Evolutionary conservation across 2,888 invertebrate species (phyloP).

Genomic region (Tipula unca): DNA sequence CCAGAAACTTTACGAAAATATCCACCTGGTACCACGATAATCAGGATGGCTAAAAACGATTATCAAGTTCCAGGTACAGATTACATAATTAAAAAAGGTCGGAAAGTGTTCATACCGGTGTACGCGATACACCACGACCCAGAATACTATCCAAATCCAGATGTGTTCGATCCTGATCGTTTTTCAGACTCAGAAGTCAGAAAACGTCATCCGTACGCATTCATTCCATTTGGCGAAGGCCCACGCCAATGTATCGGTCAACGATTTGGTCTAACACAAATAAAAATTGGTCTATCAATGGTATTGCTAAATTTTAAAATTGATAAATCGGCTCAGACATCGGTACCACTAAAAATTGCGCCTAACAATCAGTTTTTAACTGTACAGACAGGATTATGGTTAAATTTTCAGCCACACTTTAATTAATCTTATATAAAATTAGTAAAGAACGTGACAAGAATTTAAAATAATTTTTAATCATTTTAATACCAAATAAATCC

Average conservation of each 20-base stretch:
- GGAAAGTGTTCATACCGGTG: slow-evolving; percentile 43
- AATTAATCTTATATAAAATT: background rate
- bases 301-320: slow-evolving; percentile 23
- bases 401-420: slow-evolving; percentile 21
- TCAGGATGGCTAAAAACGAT: background rate
- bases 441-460: background rate
- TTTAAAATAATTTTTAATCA: background rate
- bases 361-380: slow-evolving; percentile 16
- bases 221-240: slow-evolving; percentile 24
- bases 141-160: slow-evolving; percentile 47
- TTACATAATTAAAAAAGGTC: slow-evolving; percentile 41
- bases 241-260: slow-evolving; percentile 24
- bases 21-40: background rate
- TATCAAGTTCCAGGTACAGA: slow-evolving; percentile 16
- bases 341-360: slow-evolving; percentile 21
- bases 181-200: slow-evolving; percentile 46
- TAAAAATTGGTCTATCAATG: slow-evolving; percentile 22
- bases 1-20: background rate
- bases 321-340: slow-evolving; percentile 16
- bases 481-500: slow-evolving; percentile 1
- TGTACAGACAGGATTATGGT: slow-evolving; percentile 21
- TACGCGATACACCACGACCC: slow-evolving; percentile 48
- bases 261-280: slow-evolving; percentile 23
- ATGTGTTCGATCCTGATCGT: slow-evolving; percentile 48
- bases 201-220: slow-evolving; percentile 27